phyloP scores from a whole-genome alignment of 1,140 invertebrate species.

The Zaprionus inermis region DNA sequence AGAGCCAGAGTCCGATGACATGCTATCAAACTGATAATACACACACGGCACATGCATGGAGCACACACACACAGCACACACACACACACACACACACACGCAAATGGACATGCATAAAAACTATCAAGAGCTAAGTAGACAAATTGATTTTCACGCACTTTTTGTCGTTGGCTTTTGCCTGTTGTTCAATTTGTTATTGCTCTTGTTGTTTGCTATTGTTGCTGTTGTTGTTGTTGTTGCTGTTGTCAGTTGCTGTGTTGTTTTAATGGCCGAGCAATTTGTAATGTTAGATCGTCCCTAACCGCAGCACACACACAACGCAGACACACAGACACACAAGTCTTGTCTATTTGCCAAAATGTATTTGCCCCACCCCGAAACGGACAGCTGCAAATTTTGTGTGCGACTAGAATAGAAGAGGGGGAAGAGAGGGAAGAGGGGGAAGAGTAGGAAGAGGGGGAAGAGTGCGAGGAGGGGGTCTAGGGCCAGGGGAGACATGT shows the following conservation, averaged over 20 bases:
- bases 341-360: constrained; percentile 37
- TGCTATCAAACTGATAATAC: constrained; percentile 29
- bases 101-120: constrained; percentile 45
- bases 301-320: constrained; percentile 22
- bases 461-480: no score
- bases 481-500: neutral
- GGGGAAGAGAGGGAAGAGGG: no score
- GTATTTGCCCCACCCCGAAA: constrained; percentile 11
- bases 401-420: neutral
- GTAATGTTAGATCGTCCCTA: constrained; percentile 32
- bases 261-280: constrained; percentile 48
- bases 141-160: constrained; percentile 55
- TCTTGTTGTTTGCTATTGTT: constrained; percentile 8
- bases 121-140: constrained; percentile 42
- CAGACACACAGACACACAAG: constrained; percentile 8
- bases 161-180: constrained; percentile 43
- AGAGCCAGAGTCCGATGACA: constrained; percentile 13
- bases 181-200: constrained; percentile 33
- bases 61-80: constrained; percentile 2
- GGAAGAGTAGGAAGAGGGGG: neutral
- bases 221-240: constrained; percentile 13
- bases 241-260: constrained; percentile 21
- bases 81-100: neutral
- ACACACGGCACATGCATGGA: constrained; percentile 4
- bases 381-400: constrained; percentile 26